Conservation (phyloP, 2,888 invertebrate genomes). For the Gasteruption jaculator region DNA sequence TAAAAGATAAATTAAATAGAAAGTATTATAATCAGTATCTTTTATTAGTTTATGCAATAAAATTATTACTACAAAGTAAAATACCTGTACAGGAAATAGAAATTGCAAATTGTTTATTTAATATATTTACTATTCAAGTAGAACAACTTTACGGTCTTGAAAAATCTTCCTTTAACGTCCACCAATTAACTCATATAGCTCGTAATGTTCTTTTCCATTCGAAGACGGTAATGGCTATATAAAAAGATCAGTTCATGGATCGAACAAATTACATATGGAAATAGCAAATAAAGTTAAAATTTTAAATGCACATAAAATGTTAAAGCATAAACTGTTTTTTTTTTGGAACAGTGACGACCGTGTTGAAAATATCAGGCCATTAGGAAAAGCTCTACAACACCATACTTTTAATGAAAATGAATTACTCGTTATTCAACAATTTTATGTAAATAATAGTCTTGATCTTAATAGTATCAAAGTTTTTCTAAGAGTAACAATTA, state of each 20-base stretch:
- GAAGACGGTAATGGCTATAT: constrained; percentile 16
- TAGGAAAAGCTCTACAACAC: too few relatives aligned
- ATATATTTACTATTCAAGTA: too few relatives aligned
- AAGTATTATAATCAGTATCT: constrained; percentile 13
- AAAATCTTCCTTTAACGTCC: constrained; percentile 18
- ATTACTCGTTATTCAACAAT: too few relatives aligned
- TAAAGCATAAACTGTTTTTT: neutral
- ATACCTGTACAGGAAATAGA: constrained; percentile 4
- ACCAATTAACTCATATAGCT: constrained; percentile 13
- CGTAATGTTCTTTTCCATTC: constrained; percentile 16
- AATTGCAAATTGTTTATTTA: too few relatives aligned
- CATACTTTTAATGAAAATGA: too few relatives aligned
- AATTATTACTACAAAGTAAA: constrained; percentile 9
- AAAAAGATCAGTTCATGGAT: constrained; percentile 5
- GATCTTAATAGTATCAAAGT: too few relatives aligned
- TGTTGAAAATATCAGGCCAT: too few relatives aligned
- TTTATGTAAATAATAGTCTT: too few relatives aligned
- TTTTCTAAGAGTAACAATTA: too few relatives aligned
- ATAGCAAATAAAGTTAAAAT: constrained; percentile 7
- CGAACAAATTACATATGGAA: constrained; percentile 13
- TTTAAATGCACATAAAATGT: constrained; percentile 5
- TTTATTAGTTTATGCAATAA: constrained; percentile 1
- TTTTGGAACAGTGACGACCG: too few relatives aligned
- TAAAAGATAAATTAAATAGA: constrained; percentile 2
- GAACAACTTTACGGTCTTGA: too few relatives aligned